Evolutionary conservation across 2,113 vertebrate genomes (phyloP).

Genomic region (Phaethon lepturus): DNA sequence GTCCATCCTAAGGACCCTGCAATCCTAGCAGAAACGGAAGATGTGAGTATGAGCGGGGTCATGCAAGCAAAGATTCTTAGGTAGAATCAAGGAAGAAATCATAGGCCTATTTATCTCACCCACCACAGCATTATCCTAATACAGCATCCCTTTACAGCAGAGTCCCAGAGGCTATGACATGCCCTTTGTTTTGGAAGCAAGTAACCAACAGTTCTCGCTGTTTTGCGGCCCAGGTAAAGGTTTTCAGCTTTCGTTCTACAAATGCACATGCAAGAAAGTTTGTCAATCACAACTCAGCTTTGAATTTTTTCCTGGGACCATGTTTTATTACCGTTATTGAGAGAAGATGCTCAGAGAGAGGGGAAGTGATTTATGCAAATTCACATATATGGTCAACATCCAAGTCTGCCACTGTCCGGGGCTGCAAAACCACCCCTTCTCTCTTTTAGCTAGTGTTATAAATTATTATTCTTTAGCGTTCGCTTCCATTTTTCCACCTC

Average conservation of each 20-base stretch:
- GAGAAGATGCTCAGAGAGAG: background rate
- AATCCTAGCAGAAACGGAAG: background rate
- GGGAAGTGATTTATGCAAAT: background rate
- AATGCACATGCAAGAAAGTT: background rate
- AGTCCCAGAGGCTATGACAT: too few species aligned
- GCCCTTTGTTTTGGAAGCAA: background rate
- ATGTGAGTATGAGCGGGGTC: background rate
- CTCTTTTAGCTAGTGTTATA: background rate
- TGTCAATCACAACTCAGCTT: background rate
- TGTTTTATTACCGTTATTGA: background rate
- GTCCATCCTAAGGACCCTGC: background rate
- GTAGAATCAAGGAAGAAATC: background rate
- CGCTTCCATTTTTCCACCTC: background rate
- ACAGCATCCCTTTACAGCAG: background rate
- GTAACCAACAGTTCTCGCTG: background rate
- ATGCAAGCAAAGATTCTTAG: background rate
- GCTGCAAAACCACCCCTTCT: background rate
- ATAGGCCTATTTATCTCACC: background rate
- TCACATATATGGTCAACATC: background rate
- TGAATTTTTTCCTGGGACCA: background rate
- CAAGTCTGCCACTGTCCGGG: background rate
- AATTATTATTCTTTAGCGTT: background rate
- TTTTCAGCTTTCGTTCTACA: background rate
- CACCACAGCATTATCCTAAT: background rate
- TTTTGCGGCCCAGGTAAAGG: background rate